Conservation (phyloP, 2,888 invertebrate species). For the Macaria liturata region DNA sequence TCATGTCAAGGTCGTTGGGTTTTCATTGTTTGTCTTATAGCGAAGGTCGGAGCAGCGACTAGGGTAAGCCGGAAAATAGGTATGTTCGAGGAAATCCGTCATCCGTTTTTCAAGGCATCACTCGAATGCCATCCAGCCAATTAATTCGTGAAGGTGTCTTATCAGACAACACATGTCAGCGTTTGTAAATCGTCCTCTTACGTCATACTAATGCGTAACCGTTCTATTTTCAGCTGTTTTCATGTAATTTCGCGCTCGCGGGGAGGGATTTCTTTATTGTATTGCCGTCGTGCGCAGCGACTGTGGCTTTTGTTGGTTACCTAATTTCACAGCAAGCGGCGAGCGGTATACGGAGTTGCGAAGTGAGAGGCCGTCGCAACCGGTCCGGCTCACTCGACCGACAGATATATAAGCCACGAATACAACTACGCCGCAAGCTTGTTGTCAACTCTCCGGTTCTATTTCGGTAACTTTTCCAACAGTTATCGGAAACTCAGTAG, state of each 20-base stretch:
- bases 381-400: constrained; percentile 74
- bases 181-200: constrained; percentile 48
- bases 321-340: constrained; percentile 77
- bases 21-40: constrained; percentile 77
- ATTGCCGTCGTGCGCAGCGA: constrained; percentile 61
- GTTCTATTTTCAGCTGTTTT: constrained; percentile 49
- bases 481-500: constrained; percentile 29
- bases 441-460: constrained; percentile 44
- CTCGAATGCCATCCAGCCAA: constrained; percentile 57
- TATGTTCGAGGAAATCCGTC: constrained; percentile 74
- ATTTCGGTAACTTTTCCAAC: constrained; percentile 21
- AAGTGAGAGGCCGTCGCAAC: constrained; percentile 82
- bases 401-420: constrained; percentile 62
- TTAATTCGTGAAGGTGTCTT: constrained; percentile 47
- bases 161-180: constrained; percentile 46
- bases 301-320: constrained; percentile 77
- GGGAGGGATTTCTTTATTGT: constrained; percentile 64
- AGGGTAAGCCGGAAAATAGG: constrained; percentile 73
- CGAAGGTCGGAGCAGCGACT: constrained; percentile 73
- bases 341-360: constrained; percentile 75
- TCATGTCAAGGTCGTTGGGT: constrained; percentile 77
- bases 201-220: constrained; percentile 49
- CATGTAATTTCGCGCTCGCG: constrained; percentile 48
- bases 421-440: constrained; percentile 55
- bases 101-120: constrained; percentile 75